A percentile compares a stretch with the other conserved stretches of the same genome.
Conservation (phyloP, 2,113 vertebrate species). For the Eclectus roratus region DNA sequence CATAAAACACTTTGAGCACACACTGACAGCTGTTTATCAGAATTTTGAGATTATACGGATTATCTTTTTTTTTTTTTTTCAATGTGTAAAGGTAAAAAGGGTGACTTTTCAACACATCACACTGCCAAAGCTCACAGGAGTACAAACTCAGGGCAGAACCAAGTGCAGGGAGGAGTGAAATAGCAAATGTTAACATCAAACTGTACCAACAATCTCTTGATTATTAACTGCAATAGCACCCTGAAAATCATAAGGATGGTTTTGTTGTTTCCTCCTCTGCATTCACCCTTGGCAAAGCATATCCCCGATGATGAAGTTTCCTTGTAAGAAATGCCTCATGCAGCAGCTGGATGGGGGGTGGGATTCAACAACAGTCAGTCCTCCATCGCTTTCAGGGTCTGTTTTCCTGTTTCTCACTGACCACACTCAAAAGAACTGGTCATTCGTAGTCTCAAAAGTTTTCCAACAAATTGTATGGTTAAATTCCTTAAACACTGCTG, state of each 20-base stretch:
- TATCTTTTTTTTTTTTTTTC: not conserved
- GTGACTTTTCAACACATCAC: not conserved
- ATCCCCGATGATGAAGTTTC: rapidly evolving
- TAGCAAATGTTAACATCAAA: not conserved
- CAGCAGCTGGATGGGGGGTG: not conserved
- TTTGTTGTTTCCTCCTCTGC: not conserved
- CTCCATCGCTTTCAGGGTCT: conserved; percentile 43
- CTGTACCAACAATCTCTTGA: not conserved
- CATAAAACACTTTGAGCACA: not conserved
- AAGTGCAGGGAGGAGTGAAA: not conserved
- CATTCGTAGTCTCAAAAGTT: conserved; percentile 67
- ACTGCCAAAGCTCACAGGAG: not conserved
- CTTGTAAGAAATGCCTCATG: not conserved
- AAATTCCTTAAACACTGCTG: conserved; percentile 75
- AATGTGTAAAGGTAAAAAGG: not conserved
- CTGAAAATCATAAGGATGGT: not conserved
- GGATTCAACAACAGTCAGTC: not conserved
- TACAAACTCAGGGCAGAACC: not conserved
- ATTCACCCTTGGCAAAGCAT: not conserved
- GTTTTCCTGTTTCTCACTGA: conserved; percentile 61
- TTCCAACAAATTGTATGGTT: conserved; percentile 75
- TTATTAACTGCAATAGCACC: not conserved
- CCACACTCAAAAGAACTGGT: conserved; percentile 60
- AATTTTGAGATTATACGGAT: not conserved
- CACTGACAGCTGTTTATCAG: not conserved